Conservation (phyloP, 2,113 vertebrate species). For the Indri indri region DNA sequence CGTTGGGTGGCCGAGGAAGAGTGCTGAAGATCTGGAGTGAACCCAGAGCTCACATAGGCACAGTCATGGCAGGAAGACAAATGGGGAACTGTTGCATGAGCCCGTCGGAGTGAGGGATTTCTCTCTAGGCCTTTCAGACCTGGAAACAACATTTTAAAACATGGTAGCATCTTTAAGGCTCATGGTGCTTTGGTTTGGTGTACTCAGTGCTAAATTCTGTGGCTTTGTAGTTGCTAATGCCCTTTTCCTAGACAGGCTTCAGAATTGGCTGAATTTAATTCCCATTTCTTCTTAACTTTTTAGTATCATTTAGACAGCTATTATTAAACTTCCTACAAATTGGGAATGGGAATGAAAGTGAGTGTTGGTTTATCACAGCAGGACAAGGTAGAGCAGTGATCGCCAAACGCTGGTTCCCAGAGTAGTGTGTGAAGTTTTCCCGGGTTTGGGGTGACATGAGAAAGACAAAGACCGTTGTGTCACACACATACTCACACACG, state of each 20-base stretch:
- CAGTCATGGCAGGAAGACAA: not conserved
- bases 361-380: not conserved
- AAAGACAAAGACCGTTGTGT: not conserved
- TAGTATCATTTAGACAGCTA: not conserved
- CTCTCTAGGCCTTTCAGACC: not conserved
- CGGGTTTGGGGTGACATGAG: not conserved
- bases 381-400: not conserved
- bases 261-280: not conserved
- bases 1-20: not conserved
- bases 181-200: not conserved
- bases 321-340: constrained; percentile 28
- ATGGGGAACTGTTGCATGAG: not conserved
- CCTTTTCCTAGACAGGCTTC: not conserved
- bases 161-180: not conserved
- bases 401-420: not conserved
- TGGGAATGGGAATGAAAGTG: not conserved
- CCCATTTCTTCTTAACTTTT: constrained; percentile 22
- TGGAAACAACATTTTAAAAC: not conserved
- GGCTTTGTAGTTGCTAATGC: not conserved
- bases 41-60: not conserved
- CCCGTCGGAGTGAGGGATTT: not conserved
- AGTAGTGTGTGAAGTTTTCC: not conserved
- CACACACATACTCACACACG: too few relatives aligned
- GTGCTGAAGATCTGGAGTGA: not conserved
- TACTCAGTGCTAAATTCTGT: not conserved